Percentiles rank a stretch among this genome's conserved stretches.
phyloP scores from a whole-genome alignment of 1,140 invertebrate species.

The Cotesia typhae region DNA sequence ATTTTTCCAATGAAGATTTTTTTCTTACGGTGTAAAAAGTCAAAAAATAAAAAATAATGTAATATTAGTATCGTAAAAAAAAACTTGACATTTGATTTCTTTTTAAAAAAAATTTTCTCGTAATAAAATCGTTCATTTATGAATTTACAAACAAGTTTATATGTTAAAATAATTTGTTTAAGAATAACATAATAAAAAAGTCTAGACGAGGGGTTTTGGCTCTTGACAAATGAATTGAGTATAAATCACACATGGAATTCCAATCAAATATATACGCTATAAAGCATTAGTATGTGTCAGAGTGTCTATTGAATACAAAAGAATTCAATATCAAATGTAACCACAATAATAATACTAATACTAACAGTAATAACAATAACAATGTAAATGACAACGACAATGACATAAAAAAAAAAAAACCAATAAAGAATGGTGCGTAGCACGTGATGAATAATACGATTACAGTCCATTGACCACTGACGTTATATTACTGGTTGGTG shows the following conservation, averaged over 20 bases:
- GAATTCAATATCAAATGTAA: conserved; percentile 2
- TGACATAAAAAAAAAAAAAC: conserved; percentile 22
- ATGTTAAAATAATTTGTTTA: no score
- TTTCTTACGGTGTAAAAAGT: no score
- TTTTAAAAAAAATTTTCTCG: no score
- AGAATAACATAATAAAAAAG: no score
- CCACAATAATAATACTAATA: conserved; percentile 9
- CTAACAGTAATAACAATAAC: no score
- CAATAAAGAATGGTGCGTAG: conserved; percentile 26
- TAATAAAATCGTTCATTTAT: no score
- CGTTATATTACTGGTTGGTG: conserved; percentile 34
- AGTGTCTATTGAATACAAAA: conserved; percentile 1
- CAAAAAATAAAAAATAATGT: no score
- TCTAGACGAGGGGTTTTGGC: neutral
- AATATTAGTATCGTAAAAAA: no score
- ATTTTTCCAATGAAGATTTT: no score
- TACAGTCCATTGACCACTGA: conserved; percentile 45
- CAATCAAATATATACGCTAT: conserved; percentile 1
- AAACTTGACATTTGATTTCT: no score
- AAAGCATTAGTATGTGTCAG: conserved; percentile 1
- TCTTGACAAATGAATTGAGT: conserved; percentile 6
- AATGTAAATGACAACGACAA: neutral
- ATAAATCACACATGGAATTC: conserved; percentile 21
- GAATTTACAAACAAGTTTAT: no score
- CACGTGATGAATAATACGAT: conserved; percentile 44